Conservation (phyloP, 2,888 invertebrate genomes). For the Synergus itoensis region DNA sequence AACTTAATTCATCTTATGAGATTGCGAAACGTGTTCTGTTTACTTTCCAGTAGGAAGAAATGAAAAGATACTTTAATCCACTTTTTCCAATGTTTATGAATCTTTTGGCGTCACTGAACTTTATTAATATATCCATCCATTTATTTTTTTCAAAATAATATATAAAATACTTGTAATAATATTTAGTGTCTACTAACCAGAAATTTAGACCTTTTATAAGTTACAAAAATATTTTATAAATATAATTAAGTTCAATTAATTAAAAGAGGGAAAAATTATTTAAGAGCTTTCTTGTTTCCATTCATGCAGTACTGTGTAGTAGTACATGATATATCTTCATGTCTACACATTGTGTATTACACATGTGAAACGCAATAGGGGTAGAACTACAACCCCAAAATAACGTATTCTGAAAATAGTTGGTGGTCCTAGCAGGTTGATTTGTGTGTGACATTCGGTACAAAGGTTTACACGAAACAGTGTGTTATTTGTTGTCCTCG, state of each 20-base stretch:
- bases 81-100: background rate
- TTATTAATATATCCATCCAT: too few species aligned
- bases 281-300: background rate
- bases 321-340: background rate
- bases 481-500: conserved; percentile 13
- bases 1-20: background rate
- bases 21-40: background rate
- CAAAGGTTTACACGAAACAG: conserved; percentile 25
- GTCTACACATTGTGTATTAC: background rate
- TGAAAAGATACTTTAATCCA: background rate
- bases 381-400: background rate
- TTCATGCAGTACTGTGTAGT: background rate
- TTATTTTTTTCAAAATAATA: too few species aligned
- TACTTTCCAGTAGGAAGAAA: background rate
- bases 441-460: conserved; percentile 18
- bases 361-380: conserved; percentile 15
- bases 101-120: too few species aligned
- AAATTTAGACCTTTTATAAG: too few species aligned
- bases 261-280: background rate
- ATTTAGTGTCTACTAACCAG: too few species aligned
- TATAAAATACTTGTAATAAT: too few species aligned
- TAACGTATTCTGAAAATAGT: conserved; percentile 19
- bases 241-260: background rate
- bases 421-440: conserved; percentile 23
- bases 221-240: too few species aligned